Base-by-base conservation (phyloP, 2,888 invertebrate species). In the Spialia ferax region DNA sequence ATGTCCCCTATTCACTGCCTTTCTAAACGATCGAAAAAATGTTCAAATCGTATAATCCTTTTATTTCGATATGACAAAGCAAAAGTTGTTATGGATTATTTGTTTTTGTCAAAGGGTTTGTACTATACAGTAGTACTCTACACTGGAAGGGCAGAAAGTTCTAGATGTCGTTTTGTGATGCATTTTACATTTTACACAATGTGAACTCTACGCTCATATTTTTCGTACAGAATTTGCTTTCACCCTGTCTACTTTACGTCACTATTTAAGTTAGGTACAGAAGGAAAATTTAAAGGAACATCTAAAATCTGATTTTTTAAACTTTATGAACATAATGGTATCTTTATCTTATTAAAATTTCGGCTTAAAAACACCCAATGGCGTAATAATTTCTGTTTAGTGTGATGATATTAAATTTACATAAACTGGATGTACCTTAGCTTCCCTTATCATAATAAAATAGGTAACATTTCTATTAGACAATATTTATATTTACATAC, bases 81-180 rank as follows among this genome's bases (percentile, higher is more conserved):
- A 55, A 55, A 55, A 55, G 55, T 26, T 55, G 55, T 55, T 55
- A 26, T 55, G 55, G 29, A 29, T 55, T 55, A 52, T 55, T 55
- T 15, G 55, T 29, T 55, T n/a, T 54, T 52, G 23, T 15, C 23
- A 54, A 26, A 54, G 54, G 48, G 20, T 42, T 8, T 35, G 32
- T 13, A 35, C 35, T 10, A 18, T 18, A 45, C 42, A 6, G 15
- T 3, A 6, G 8, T 6, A 8, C 42, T n/a, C n/a, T n/a, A n/a
- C n/a, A n/a, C n/a, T n/a, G n/a, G n/a, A n/a, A n/a, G n/a, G n/a
- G n/a, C n/a, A n/a, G n/a, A n/a, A 45, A 45, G 18, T 18, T 15
- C 5, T 45, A 8, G 8, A 45, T 45, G 18, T 45, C 42, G 42
- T 45, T 45, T 45, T 45, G 15, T 45, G 8, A 45, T 45, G 42